Conservation (phyloP, 2,113 vertebrate species). For the Psammodynastes pulverulentus region DNA sequence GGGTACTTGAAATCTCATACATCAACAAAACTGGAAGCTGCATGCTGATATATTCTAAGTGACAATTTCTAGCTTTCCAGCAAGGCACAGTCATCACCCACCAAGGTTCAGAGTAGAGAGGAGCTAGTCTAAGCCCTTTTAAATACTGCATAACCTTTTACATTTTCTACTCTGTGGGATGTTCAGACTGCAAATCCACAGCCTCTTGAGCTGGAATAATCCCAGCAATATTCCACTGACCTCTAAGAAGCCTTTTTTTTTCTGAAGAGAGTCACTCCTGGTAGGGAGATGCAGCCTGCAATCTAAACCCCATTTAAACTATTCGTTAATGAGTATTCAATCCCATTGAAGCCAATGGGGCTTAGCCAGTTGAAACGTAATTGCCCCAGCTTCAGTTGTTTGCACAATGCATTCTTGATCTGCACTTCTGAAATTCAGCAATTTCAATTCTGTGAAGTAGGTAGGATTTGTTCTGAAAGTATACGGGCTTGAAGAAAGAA, state of each 20-base stretch:
- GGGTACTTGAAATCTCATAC: neutral
- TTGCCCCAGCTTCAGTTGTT: neutral
- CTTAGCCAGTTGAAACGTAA: neutral
- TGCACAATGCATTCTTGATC: neutral
- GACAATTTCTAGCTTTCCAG: neutral
- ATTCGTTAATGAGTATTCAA: neutral
- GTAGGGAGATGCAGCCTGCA: neutral
- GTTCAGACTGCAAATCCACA: constrained; percentile 2
- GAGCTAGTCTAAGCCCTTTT: neutral
- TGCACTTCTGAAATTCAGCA: neutral
- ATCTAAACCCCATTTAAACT: neutral
- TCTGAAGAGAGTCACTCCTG: neutral
- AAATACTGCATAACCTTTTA: constrained; percentile 12
- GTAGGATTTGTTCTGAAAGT: neutral
- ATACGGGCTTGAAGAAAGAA: neutral
- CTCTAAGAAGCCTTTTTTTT: neutral
- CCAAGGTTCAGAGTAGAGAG: neutral
- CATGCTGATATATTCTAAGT: neutral
- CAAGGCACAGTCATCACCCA: neutral
- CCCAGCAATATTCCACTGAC: neutral
- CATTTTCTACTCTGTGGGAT: constrained; percentile 1
- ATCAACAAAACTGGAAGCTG: neutral
- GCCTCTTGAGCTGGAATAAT: neutral
- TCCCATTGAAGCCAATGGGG: neutral
- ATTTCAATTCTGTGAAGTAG: neutral